Evolutionary conservation across 2,113 vertebrate species (phyloP), one percentile per base, ranked within the genome.

Genomic region (Axis porcinus): DNA sequence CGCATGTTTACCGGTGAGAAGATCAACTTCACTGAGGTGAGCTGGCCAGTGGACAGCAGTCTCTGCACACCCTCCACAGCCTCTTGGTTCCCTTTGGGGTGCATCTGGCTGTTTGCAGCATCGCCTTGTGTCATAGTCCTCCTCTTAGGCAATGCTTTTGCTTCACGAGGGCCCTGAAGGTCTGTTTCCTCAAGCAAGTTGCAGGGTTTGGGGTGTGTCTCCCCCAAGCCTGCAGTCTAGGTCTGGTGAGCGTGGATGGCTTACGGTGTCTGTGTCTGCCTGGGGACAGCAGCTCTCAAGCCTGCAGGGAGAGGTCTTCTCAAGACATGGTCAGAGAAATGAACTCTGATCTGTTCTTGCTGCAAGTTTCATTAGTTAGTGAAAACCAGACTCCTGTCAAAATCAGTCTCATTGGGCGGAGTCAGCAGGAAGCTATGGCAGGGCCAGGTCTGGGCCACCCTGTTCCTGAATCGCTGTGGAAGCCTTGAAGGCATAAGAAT

Each of bases 1-100:
- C 99, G 88, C 94, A 99, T 99, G 99, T 99, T 99, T 98, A 98
- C 84, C 4, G 99, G 99, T 11, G 99, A 99, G 89, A 99, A 99
- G 99, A 99, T 99, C 98, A 99, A 99, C 98, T 99, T 99, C 98
- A 99, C 99, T 0, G 99, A 99, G 99, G 99, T 99, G 98, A 97
- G 98, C 58, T 11, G 70, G 16, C 43, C 10, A 11, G 7, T 76
- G 58, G 78, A 15, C 28, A 19, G 7, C 12, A 43, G 70, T 23
- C 3, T 57, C 40, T 21, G 0, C n/a, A 25, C 3, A 2, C 17
- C 6, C 33, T 25, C 64, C 10, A n/a, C n/a, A 74, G 76, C 91
- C 91, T 88, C 96, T 95, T 97, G 87, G 95, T 97, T 96, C 95
- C 82, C 23, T 76, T 86, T 87, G 62, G 47, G 74, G 55, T 70